These are phyloP conservation scores for Drosophila ercepeae DNA, from an alignment of 1,140 invertebrate genomes.

Conservation along the genomic window DNA sequence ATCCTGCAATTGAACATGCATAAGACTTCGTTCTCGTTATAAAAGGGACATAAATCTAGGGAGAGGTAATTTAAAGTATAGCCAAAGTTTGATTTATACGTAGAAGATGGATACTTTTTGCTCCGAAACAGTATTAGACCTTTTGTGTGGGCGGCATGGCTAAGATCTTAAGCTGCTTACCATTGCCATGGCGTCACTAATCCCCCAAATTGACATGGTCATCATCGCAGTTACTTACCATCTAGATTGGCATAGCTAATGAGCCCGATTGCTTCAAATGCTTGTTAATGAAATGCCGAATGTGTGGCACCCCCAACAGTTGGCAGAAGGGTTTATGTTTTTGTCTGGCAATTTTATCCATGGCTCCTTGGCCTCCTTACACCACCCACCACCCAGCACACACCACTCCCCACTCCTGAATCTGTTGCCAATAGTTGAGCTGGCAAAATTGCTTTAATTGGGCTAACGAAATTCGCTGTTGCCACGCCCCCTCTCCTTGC, in stretches of 20 bases:
- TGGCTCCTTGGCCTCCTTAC: background rate
- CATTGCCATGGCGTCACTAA: constrained; percentile 69
- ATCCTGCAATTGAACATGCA: constrained; percentile 57
- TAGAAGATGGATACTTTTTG: background rate
- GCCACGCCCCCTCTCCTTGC: constrained; percentile 16
- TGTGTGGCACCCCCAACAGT: constrained; percentile 12
- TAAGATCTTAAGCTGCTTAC: constrained; percentile 64
- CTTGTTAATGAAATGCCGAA: constrained; percentile 65
- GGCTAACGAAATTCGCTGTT: constrained; percentile 62
- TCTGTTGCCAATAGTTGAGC: constrained; percentile 42
- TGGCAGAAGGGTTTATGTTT: constrained; percentile 48
- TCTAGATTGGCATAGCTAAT: constrained; percentile 67
- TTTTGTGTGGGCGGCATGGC: constrained; percentile 6
- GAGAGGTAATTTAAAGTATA: too few relatives aligned
- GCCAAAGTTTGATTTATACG: too few relatives aligned
- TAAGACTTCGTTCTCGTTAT: constrained; percentile 28
- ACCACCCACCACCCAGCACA: too few relatives aligned
- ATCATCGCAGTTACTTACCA: constrained; percentile 61
- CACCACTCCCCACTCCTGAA: too few relatives aligned
- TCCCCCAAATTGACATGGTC: constrained; percentile 65
- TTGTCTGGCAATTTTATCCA: constrained; percentile 19
- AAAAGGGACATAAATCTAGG: constrained; percentile 17
- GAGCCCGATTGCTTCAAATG: constrained; percentile 47
- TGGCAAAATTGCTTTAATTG: constrained; percentile 77
- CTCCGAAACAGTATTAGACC: constrained; percentile 2